These are phyloP conservation scores for Indicator indicator DNA, from an alignment of 2,113 vertebrate genomes.

Conservation along the genomic window DNA sequence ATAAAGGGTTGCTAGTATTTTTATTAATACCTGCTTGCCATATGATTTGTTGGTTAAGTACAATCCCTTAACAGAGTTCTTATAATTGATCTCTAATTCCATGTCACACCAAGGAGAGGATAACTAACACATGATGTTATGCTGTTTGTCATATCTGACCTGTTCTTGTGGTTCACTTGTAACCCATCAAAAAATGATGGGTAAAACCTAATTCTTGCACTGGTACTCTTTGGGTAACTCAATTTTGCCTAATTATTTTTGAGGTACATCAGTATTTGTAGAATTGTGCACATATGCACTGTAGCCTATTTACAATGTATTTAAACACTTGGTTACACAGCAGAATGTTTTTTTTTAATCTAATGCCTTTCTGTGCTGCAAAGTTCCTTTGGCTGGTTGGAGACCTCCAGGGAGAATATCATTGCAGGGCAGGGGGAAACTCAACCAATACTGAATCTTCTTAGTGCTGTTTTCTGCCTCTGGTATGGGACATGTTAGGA, in stretches of 20 bases:
- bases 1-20: no score
- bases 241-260: neutral
- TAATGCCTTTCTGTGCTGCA: neutral
- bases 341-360: neutral
- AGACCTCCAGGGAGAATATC: neutral
- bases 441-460: neutral
- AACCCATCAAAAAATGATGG: neutral
- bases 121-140: neutral
- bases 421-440: neutral
- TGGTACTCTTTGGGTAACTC: neutral
- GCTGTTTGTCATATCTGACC: neutral
- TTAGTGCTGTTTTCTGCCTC: neutral
- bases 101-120: neutral
- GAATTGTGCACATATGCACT: neutral
- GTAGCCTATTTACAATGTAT: neutral
- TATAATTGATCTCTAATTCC: neutral
- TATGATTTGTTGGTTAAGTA: no score
- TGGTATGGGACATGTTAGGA: neutral
- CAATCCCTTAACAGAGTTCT: neutral
- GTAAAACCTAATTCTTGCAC: neutral
- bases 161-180: neutral
- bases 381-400: slow-evolving; percentile 8
- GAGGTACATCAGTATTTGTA: neutral
- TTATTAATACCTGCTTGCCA: no score
- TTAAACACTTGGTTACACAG: slow-evolving; percentile 25